These are phyloP conservation scores for Macropis europaea DNA, from an alignment of 2,888 invertebrate genomes.

Conservation along the genomic window DNA sequence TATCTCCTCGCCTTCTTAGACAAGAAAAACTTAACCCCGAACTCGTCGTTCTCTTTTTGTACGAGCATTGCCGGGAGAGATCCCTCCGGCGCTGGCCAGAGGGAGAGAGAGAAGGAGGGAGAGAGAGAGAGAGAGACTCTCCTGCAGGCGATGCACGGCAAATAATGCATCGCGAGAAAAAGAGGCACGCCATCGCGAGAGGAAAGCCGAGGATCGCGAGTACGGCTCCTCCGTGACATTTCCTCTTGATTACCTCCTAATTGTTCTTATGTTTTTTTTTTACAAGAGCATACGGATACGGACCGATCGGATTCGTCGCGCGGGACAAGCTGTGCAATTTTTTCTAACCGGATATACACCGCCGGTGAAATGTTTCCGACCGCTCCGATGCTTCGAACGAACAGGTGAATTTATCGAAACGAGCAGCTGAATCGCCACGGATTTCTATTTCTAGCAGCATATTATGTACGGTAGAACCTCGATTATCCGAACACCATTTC, in stretches of 20 bases:
- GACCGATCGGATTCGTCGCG: too few relatives aligned
- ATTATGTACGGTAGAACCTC: too few relatives aligned
- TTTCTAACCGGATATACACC: too few relatives aligned
- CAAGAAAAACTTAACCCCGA: conserved; percentile 56
- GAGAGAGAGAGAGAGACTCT: conserved; percentile 1
- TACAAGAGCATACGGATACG: background rate
- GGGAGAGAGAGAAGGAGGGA: conserved; percentile 18
- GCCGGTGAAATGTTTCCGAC: too few relatives aligned
- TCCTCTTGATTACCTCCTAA: too few relatives aligned
- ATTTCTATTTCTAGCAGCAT: too few relatives aligned
- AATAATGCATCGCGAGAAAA: conserved; percentile 16
- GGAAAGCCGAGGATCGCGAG: conserved; percentile 9
- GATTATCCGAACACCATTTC: too few relatives aligned
- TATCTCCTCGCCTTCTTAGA: conserved; percentile 40
- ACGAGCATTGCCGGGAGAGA: conserved; percentile 63
- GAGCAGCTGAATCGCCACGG: too few relatives aligned
- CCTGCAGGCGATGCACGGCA: conserved; percentile 3
- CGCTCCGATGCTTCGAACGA: too few relatives aligned
- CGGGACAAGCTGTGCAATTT: too few relatives aligned
- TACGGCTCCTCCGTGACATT: background rate
- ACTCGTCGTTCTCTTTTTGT: conserved; percentile 71
- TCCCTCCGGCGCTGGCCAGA: conserved; percentile 42
- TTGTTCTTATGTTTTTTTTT: too few relatives aligned
- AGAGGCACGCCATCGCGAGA: conserved; percentile 1
- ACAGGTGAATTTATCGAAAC: too few relatives aligned